Conservation (phyloP, 2,888 invertebrate species). For the Erynnis tages region DNA sequence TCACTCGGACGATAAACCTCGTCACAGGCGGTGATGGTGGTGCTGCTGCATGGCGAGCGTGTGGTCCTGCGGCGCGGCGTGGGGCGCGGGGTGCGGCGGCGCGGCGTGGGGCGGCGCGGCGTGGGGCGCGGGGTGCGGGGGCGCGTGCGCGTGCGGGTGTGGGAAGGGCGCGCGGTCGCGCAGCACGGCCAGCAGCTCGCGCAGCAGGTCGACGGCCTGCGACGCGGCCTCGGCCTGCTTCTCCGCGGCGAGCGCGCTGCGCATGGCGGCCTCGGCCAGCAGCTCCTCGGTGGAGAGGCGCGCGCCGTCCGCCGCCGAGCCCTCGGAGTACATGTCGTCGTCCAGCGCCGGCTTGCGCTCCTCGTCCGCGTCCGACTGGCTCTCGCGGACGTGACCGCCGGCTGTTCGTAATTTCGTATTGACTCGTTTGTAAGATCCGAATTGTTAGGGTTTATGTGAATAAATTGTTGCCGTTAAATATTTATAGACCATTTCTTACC, state of each 20-base stretch:
- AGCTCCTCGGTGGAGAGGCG: slow-evolving; percentile 64
- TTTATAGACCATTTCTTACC: too few relatives aligned
- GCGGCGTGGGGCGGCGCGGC: slow-evolving; percentile 46
- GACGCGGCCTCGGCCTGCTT: slow-evolving; percentile 69
- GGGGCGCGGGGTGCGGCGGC: slow-evolving; percentile 45
- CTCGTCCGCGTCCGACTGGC: slow-evolving; percentile 63
- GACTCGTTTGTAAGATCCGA: too few relatives aligned
- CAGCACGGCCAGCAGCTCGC: slow-evolving; percentile 70
- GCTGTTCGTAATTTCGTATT: too few relatives aligned
- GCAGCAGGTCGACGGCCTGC: slow-evolving; percentile 54
- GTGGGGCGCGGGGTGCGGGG: slow-evolving; percentile 27
- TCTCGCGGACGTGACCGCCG: slow-evolving; percentile 39
- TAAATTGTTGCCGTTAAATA: too few relatives aligned
- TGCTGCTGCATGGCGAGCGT: slow-evolving; percentile 37
- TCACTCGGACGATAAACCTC: too few relatives aligned
- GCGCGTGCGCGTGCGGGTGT: slow-evolving; percentile 18
- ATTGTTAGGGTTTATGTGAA: too few relatives aligned
- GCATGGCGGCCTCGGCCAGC: slow-evolving; percentile 73
- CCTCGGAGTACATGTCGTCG: slow-evolving; percentile 67
- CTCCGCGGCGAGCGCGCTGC: slow-evolving; percentile 70
- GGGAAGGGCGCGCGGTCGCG: slow-evolving; percentile 82
- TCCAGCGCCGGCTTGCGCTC: slow-evolving; percentile 60
- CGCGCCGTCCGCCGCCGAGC: slow-evolving; percentile 41
- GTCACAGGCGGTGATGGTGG: slow-evolving; percentile 37
- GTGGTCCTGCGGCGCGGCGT: slow-evolving; percentile 46